A percentile compares a stretch with the other conserved stretches of the same genome.
Evolutionary conservation across 2,888 invertebrate genomes (phyloP).

Genomic region (Neoitamus cyanurus): DNA sequence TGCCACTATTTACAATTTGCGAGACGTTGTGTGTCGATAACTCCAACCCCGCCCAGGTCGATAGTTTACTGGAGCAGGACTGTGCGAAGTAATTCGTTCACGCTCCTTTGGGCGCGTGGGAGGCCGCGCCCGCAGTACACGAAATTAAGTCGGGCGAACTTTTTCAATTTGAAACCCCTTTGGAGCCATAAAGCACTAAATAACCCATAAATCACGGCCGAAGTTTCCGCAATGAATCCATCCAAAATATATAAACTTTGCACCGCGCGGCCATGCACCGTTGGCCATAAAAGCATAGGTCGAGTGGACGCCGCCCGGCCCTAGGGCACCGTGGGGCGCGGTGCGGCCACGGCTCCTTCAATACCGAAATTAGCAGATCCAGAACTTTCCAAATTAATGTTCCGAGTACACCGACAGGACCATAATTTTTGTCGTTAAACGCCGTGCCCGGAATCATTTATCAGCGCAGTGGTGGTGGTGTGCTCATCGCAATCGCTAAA

Average conservation of each 20-base stretch:
- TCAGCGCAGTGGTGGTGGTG: constrained; percentile 38
- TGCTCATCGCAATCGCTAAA: constrained; percentile 46
- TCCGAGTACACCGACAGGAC: constrained; percentile 42
- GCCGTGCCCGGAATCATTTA: constrained; percentile 38
- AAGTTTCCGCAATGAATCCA: constrained; percentile 37
- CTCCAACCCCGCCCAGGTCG: not conserved
- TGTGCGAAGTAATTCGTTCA: not conserved
- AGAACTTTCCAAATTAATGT: constrained; percentile 47
- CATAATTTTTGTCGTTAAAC: constrained; percentile 48
- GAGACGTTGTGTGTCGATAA: not conserved
- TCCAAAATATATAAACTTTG: constrained; percentile 33
- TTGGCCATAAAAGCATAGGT: constrained; percentile 23
- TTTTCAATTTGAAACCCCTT: constrained; percentile 40
- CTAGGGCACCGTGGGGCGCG: not conserved
- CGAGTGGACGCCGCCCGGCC: not conserved
- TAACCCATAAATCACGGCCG: constrained; percentile 33
- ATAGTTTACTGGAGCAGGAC: not conserved
- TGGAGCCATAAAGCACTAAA: constrained; percentile 16
- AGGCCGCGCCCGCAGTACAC: not conserved
- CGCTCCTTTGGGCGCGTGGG: not conserved
- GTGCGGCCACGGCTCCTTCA: constrained; percentile 18
- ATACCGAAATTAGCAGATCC: constrained; percentile 47
- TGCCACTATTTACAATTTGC: no score
- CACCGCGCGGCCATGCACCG: constrained; percentile 22
- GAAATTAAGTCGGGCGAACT: constrained; percentile 14